A percentile compares a stretch with the other conserved stretches of the same genome.
Conservation (phyloP, 1,140 invertebrate species). For the Drosophila mojavensis region DNA sequence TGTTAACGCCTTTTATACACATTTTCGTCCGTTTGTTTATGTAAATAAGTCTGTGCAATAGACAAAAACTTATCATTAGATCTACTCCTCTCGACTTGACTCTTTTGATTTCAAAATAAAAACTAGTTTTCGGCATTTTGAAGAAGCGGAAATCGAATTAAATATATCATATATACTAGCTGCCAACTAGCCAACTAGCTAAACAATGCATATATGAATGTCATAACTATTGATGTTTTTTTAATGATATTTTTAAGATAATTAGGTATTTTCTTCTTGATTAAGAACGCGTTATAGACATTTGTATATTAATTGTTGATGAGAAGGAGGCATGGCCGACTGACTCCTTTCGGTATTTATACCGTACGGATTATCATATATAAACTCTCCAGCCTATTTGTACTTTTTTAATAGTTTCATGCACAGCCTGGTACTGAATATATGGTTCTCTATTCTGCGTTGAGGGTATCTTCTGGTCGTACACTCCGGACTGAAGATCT, state of each 20-base stretch:
- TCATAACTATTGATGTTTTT: slow-evolving; percentile 14
- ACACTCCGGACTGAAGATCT: too few relatives aligned
- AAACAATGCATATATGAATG: neutral
- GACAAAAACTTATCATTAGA: neutral
- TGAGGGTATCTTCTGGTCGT: too few relatives aligned
- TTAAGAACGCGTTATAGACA: too few relatives aligned
- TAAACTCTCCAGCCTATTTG: too few relatives aligned
- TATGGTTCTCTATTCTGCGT: too few relatives aligned
- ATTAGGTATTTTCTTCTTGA: neutral
- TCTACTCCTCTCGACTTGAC: slow-evolving; percentile 4
- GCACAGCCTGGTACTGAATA: too few relatives aligned
- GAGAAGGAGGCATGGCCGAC: too few relatives aligned
- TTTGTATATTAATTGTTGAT: too few relatives aligned
- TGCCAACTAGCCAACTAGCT: slow-evolving; percentile 16
- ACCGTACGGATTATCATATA: too few relatives aligned
- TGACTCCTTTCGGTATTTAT: too few relatives aligned
- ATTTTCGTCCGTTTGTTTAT: slow-evolving; percentile 35
- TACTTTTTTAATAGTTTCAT: too few relatives aligned
- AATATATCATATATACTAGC: slow-evolving; percentile 12
- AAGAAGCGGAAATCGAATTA: slow-evolving; percentile 37
- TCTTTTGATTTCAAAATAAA: slow-evolving; percentile 33
- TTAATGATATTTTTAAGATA: neutral
- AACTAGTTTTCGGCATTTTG: slow-evolving; percentile 36
- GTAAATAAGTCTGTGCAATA: slow-evolving; percentile 9
- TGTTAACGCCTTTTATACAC: slow-evolving; percentile 57